Conservation (phyloP, 2,113 vertebrate genomes). For the Aldabrachelys gigantea region DNA sequence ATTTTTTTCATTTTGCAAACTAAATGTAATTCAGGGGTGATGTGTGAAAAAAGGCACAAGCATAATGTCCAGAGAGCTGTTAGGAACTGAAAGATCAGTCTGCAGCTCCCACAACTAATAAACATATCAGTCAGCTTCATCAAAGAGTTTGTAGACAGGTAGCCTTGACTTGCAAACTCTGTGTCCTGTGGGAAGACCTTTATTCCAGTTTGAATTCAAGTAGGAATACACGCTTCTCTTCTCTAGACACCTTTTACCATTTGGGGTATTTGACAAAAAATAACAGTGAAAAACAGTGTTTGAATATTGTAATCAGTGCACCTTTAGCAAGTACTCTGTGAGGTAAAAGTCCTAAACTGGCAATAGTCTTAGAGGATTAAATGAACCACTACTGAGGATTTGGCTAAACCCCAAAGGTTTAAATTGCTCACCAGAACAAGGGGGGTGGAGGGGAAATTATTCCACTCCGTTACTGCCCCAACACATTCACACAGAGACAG, state of each 20-base stretch:
- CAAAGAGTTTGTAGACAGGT: not conserved
- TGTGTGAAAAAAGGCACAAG: not conserved
- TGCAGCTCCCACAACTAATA: not conserved
- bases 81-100: not conserved
- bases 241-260: not conserved
- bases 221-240: not conserved
- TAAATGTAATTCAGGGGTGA: not conserved
- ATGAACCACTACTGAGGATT: not conserved
- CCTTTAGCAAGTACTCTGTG: accelerated
- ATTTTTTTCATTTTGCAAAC: not conserved
- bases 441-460: not conserved
- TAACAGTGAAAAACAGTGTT: not conserved
- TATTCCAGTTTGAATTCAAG: not conserved
- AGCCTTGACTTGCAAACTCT: constrained; percentile 11
- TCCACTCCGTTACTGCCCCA: not conserved
- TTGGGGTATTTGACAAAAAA: not conserved
- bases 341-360: not conserved
- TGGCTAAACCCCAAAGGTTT: accelerated
- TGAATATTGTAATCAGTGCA: too few relatives aligned
- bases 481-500: not conserved
- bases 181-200: not conserved
- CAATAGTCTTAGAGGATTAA: not conserved
- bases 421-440: not conserved
- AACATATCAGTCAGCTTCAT: not conserved
- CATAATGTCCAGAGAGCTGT: not conserved